These are phyloP conservation scores for Condylura cristata DNA, from an alignment of 2,113 vertebrate genomes.

Conservation along the genomic window DNA sequence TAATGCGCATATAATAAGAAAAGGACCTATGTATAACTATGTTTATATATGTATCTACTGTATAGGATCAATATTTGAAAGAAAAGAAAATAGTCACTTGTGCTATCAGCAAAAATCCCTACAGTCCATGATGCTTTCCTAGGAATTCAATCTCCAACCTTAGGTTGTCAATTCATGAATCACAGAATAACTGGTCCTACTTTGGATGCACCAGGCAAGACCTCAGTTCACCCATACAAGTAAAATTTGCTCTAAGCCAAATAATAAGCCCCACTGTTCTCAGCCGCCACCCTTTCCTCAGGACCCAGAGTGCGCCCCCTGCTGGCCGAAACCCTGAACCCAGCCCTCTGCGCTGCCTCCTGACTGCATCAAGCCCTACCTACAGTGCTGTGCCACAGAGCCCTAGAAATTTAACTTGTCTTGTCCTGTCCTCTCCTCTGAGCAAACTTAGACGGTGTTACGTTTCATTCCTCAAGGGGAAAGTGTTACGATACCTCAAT, in stretches of 20 bases:
- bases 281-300: not conserved
- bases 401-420: not conserved
- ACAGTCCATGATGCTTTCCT: not conserved
- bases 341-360: not conserved
- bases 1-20: not conserved
- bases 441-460: not conserved
- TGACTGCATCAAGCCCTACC: not conserved
- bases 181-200: not conserved
- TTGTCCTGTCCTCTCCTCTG: not conserved
- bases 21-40: not conserved
- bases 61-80: not conserved
- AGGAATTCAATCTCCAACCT: rapidly evolving
- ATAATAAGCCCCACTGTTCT: not conserved
- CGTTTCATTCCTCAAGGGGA: not conserved
- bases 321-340: too few species aligned
- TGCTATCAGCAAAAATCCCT: not conserved
- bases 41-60: not conserved
- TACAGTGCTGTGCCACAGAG: not conserved
- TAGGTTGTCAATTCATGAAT: not conserved
- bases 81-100: not conserved
- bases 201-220: not conserved
- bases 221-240: not conserved
- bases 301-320: too few species aligned
- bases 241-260: not conserved
- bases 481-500: not conserved